Evolutionary conservation across 2,113 vertebrate species (phyloP), one percentile per base, ranked within the genome.

Genomic region (Carlito syrichta): DNA sequence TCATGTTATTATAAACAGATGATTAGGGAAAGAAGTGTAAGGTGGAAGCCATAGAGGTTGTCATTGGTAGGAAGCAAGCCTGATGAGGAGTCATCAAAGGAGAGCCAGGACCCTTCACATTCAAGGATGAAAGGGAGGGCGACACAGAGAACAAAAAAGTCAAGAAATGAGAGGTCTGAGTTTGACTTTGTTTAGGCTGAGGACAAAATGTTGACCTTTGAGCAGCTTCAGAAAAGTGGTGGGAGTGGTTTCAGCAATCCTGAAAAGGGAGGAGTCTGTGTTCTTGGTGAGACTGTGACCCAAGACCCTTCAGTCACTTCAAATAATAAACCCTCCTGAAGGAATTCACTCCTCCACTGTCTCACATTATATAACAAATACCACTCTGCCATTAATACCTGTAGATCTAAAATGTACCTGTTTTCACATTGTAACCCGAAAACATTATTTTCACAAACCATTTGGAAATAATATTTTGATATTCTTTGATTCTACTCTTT

Each of bases 401-500:
- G 52, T 69, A 91, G 96, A 88, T 94, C 81, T 89, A 85, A 96
- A 96, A 87, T 90, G 73, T 56, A 77, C 86, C 79, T 92, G 23
- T 94, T 97, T 94, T 68, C 79, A 50, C 77, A 62, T 48, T 87
- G 84, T 92, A 95, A 68, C 95, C 84, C 85, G 10, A 68, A 95
- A 97, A 95, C 78, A 96, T 94, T 95, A 83, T 97, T 96, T 96
- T 98, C 45, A 98, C 91, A 97, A 97, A 86, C 97, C 95, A 92
- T 89, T 97, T 94, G 93, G 95, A 95, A 97, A 82, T 88, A 96
- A 79, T 82, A 79, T 96, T 94, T 89, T 91, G 86, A 89, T 94
- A 91, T 84, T 12, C 7, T 96, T 71, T 87, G 86, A 96, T 95
- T 97, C 92, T 52, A 76, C 95, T 97, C 83, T 97, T 97, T 94